Conservation (phyloP, 2,888 invertebrate species). For the Drosophila siamana region DNA sequence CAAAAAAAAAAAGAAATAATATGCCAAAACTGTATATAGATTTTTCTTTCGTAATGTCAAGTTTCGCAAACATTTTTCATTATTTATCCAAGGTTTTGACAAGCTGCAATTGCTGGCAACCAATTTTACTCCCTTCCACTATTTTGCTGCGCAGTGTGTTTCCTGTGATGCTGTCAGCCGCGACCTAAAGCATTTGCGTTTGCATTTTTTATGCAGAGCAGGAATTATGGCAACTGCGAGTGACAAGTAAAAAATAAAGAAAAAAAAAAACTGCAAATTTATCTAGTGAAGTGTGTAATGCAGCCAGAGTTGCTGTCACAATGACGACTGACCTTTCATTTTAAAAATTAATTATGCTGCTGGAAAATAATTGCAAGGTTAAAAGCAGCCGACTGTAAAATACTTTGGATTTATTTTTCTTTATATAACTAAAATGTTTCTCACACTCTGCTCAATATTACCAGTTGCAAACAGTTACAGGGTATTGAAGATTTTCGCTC, state of each 20-base stretch:
- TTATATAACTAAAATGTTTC: background rate
- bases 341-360: constrained; percentile 6
- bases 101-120: no score
- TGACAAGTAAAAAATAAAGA: constrained; percentile 18
- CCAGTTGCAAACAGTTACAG: no score
- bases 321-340: constrained; percentile 4
- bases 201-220: background rate
- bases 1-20: no score
- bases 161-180: background rate
- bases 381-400: background rate
- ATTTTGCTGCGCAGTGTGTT: background rate
- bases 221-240: constrained; percentile 12
- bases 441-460: no score
- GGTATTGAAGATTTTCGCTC: background rate
- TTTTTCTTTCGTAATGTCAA: no score
- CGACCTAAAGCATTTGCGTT: background rate
- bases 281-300: background rate
- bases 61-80: background rate
- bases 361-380: no score
- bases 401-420: background rate
- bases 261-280: constrained; percentile 8
- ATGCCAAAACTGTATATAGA: no score
- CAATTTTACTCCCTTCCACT: background rate
- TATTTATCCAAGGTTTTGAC: background rate
- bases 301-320: constrained; percentile 14